Percentiles rank a stretch among this genome's conserved stretches.
These are phyloP conservation scores for Saturnia pavonia DNA, from an alignment of 2,888 invertebrate species.

Conservation along the genomic window DNA sequence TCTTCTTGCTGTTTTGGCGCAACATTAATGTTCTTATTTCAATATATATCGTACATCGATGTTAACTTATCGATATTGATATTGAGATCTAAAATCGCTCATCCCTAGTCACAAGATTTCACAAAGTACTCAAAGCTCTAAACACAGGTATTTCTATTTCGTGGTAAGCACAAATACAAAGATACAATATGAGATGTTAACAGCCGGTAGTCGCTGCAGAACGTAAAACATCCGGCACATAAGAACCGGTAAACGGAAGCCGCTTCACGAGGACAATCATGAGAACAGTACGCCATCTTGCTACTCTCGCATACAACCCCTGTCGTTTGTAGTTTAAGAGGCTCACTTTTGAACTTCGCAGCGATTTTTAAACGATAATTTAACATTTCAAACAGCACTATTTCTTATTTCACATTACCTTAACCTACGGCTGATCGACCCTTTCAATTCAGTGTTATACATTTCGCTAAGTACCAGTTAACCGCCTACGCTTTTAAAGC, in stretches of 20 bases:
- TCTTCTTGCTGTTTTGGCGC: too few relatives aligned
- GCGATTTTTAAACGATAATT: conserved; percentile 1
- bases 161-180: conserved; percentile 48
- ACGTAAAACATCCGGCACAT: conserved; percentile 57
- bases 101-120: background rate
- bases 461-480: too few relatives aligned
- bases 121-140: conserved; percentile 9
- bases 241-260: conserved; percentile 56
- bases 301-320: conserved; percentile 41
- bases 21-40: too few relatives aligned
- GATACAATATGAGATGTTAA: conserved; percentile 54
- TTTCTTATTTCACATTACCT: background rate
- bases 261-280: conserved; percentile 54
- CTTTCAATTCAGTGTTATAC: too few relatives aligned
- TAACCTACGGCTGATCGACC: background rate
- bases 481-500: too few relatives aligned
- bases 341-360: background rate
- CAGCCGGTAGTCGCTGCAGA: conserved; percentile 46
- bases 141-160: conserved; percentile 23
- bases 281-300: conserved; percentile 50
- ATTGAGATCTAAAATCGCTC: too few relatives aligned
- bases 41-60: too few relatives aligned
- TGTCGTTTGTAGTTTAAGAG: conserved; percentile 42
- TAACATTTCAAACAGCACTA: background rate
- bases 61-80: too few relatives aligned